phyloP scores from a whole-genome alignment of 2,888 invertebrate genomes.

The Ptychoptera albimana region DNA sequence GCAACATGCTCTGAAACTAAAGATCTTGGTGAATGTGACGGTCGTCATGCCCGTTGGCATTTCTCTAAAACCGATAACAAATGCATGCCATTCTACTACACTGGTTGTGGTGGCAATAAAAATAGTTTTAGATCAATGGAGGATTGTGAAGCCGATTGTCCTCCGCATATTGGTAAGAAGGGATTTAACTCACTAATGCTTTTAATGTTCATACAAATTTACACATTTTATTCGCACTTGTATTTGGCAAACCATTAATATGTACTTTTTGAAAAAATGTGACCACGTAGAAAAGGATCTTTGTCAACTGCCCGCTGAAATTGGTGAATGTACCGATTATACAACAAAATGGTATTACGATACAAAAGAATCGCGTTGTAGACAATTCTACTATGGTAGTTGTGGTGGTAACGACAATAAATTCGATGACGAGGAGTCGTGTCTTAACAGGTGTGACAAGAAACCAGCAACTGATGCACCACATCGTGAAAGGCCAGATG shows the following conservation, averaged over 20 bases:
- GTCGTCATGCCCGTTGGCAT: conserved; percentile 66
- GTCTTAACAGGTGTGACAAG: conserved; percentile 45
- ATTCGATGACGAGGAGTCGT: conserved; percentile 51
- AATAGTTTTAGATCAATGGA: conserved; percentile 67
- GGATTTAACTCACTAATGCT: conserved; percentile 1
- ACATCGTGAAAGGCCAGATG: conserved; percentile 9
- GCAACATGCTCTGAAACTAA: conserved; percentile 62
- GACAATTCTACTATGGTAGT: conserved; percentile 76
- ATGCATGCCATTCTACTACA: conserved; percentile 86
- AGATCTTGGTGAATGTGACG: conserved; percentile 60
- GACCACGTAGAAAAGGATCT: conserved; percentile 40
- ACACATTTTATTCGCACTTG: background rate
- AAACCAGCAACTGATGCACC: conserved; percentile 28
- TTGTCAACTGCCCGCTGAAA: conserved; percentile 58
- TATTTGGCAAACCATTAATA: too few relatives aligned
- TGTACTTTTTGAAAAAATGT: too few relatives aligned
- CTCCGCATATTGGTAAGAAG: conserved; percentile 59
- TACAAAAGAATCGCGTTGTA: conserved; percentile 52
- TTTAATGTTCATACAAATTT: conserved; percentile 1
- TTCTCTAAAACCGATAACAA: conserved; percentile 68
- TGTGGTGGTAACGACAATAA: conserved; percentile 87
- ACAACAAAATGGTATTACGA: conserved; percentile 71
- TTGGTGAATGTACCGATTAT: conserved; percentile 65
- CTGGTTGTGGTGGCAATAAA: conserved; percentile 79
- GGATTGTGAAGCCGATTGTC: conserved; percentile 62